These are phyloP conservation scores for Pseudotriccus pelzelni DNA, from an alignment of 2,797 vertebrate genomes.

Conservation along the genomic window DNA sequence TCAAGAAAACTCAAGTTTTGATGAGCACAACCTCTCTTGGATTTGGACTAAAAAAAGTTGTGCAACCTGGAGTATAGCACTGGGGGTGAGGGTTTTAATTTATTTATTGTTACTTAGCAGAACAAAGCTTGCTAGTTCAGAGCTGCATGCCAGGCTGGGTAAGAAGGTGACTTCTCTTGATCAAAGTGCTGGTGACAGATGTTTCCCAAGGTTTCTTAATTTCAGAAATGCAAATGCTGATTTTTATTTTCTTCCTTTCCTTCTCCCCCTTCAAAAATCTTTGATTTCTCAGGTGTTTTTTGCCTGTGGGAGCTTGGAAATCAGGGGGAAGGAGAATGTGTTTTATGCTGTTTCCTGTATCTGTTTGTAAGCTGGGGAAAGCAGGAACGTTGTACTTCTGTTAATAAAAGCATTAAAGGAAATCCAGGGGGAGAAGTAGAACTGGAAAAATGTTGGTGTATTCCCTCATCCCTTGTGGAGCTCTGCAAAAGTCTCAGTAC, in stretches of 20 bases:
- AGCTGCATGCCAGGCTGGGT: neutral
- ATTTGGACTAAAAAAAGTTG: neutral
- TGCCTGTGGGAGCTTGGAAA: neutral
- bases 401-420: neutral
- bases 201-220: neutral
- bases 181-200: neutral
- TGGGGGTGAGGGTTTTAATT: neutral
- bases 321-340: neutral
- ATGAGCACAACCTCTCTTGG: neutral
- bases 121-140: neutral
- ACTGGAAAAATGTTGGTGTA: neutral
- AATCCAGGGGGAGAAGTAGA: neutral
- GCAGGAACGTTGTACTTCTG: neutral
- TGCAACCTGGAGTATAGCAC: neutral
- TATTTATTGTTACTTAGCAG: neutral
- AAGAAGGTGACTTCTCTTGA: neutral
- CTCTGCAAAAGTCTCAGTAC: neutral
- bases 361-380: neutral
- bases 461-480: neutral
- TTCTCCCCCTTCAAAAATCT: neutral
- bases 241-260: neutral
- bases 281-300: neutral
- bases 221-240: constrained; percentile 2
- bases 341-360: neutral
- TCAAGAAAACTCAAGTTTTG: neutral